Evolutionary conservation across 2,797 vertebrate genomes (phyloP).

Genomic region (Mionectes olivaceus): DNA sequence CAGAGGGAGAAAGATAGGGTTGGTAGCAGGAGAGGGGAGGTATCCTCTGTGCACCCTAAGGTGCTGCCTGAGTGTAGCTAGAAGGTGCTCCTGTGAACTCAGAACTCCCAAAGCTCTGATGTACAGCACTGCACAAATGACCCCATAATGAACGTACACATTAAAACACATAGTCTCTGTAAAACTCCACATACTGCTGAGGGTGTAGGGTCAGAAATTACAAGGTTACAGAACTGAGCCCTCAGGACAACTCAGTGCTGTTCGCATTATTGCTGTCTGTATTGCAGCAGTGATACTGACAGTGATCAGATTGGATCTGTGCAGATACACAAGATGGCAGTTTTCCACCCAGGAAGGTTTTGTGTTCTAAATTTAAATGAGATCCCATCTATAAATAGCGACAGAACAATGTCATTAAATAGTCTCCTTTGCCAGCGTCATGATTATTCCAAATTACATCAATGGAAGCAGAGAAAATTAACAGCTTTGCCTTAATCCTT

Average conservation of each 20-base stretch:
- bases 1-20: not conserved
- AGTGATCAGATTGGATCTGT: rapidly evolving
- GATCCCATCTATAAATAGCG: constrained; percentile 51
- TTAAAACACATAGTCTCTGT: not conserved
- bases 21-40: not conserved
- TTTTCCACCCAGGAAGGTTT: constrained; percentile 35
- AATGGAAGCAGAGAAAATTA: constrained; percentile 51
- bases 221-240: not conserved
- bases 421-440: not conserved
- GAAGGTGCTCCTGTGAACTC: rapidly evolving
- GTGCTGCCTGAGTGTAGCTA: not conserved
- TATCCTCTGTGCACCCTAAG: rapidly evolving
- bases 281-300: not conserved
- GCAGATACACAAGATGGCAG: not conserved
- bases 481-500: constrained; percentile 36
- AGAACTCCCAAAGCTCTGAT: not conserved
- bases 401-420: constrained; percentile 50
- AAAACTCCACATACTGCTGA: not conserved
- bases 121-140: not conserved
- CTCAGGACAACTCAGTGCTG: not conserved
- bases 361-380: constrained; percentile 48
- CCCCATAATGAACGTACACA: not conserved
- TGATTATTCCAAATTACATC: constrained; percentile 46
- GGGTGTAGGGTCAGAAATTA: not conserved
- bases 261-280: not conserved